phyloP scores from a whole-genome alignment of 2,797 vertebrate genomes.

The Sebastiscus tertius region DNA sequence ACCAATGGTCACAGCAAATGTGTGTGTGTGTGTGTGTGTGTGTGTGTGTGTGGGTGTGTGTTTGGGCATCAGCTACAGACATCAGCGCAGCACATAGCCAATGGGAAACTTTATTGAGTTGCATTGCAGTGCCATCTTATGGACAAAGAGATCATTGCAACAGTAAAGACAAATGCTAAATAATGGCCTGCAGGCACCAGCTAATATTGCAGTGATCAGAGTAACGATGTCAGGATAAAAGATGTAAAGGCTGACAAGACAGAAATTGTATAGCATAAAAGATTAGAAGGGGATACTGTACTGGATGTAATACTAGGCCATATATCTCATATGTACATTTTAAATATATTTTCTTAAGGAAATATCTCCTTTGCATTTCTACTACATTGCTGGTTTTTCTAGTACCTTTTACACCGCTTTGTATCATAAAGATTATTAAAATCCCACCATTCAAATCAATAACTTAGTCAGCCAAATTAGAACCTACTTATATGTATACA shows the following conservation, averaged over 20 bases:
- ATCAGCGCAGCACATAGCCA: background rate
- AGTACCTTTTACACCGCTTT: background rate
- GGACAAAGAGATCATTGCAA: slow-evolving; percentile 33
- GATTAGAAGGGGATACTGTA: background rate
- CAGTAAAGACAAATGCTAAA: background rate
- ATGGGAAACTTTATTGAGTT: background rate
- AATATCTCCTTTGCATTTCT: background rate
- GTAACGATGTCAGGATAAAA: background rate
- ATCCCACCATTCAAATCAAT: background rate
- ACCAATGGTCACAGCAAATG: slow-evolving; percentile 21
- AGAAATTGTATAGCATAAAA: background rate
- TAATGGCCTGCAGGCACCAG: background rate
- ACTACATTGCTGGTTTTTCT: background rate
- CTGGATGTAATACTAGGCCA: background rate
- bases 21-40: background rate
- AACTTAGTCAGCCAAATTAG: background rate
- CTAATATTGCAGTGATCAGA: background rate
- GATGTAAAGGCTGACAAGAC: background rate
- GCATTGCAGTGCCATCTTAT: slow-evolving; percentile 63
- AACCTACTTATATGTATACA: background rate
- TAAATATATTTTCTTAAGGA: background rate
- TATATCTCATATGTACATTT: background rate
- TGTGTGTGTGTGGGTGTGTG: background rate
- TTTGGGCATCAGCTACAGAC: background rate
- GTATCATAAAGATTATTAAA: background rate